Percentiles rank a stretch among this genome's conserved stretches.
These are phyloP conservation scores for Forbesichthys papilliferus DNA, from an alignment of 2,113 vertebrate species.

Conservation along the genomic window DNA sequence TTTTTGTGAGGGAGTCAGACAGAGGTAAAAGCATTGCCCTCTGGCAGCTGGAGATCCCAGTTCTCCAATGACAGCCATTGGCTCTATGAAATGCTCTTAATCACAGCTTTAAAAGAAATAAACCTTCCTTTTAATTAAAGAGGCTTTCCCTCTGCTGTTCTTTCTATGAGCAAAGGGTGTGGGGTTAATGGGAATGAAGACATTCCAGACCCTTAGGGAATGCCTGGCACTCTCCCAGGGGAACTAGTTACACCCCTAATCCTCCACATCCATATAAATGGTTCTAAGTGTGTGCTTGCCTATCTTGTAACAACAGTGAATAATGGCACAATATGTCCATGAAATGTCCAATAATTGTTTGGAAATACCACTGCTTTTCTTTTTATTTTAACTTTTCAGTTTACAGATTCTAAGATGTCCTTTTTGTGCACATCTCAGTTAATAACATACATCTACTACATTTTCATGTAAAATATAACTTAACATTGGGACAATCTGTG, in stretches of 20 bases:
- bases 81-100: constrained; percentile 54
- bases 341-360: constrained; percentile 6
- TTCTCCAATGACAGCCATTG: constrained; percentile 49
- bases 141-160: constrained; percentile 53
- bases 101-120: constrained; percentile 57
- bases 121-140: constrained; percentile 65
- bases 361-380: background rate
- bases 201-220: constrained; percentile 53
- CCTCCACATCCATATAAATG: constrained; percentile 49
- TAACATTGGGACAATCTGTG: background rate
- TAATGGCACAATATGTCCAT: constrained; percentile 15
- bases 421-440: background rate
- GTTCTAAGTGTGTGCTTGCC: constrained; percentile 41
- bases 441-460: background rate
- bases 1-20: constrained; percentile 11
- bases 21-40: constrained; percentile 24
- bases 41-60: constrained; percentile 31
- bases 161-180: constrained; percentile 50
- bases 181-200: constrained; percentile 36
- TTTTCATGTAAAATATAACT: background rate
- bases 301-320: constrained; percentile 8
- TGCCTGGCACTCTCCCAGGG: constrained; percentile 25
- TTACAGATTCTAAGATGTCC: too few species aligned
- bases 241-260: constrained; percentile 43
- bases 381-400: background rate